Conservation (phyloP, 2,113 vertebrate species). For the Antigone vipio region DNA sequence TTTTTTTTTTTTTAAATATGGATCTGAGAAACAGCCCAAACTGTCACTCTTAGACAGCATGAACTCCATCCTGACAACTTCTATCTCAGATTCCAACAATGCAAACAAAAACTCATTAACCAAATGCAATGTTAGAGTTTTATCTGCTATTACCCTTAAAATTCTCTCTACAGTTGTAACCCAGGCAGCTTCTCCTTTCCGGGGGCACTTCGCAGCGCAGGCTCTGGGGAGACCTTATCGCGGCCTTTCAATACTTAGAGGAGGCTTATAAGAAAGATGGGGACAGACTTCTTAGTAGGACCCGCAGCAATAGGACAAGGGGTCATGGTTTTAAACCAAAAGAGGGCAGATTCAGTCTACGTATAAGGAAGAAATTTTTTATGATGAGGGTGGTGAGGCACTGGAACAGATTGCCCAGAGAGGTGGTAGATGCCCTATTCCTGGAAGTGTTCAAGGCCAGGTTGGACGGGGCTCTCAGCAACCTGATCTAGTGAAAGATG, state of each 20-base stretch:
- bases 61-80: background rate
- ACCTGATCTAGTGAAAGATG: background rate
- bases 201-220: background rate
- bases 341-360: background rate
- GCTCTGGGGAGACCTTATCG: background rate
- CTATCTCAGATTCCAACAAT: background rate
- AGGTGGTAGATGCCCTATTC: background rate
- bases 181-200: background rate
- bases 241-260: background rate
- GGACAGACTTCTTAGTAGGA: background rate
- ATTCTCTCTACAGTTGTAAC: background rate
- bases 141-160: background rate
- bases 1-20: background rate
- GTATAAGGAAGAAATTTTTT: background rate
- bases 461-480: background rate
- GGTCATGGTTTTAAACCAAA: background rate
- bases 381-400: background rate
- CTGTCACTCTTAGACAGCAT: background rate
- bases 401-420: background rate
- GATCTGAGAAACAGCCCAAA: background rate
- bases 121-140: background rate
- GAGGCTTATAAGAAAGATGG: background rate
- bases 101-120: background rate
- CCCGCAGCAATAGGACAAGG: background rate
- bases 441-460: background rate